A percentile compares a stretch with the other conserved stretches of the same genome.
Evolutionary conservation across 2,113 vertebrate genomes (phyloP).

Genomic region (Cheilinus undulatus): DNA sequence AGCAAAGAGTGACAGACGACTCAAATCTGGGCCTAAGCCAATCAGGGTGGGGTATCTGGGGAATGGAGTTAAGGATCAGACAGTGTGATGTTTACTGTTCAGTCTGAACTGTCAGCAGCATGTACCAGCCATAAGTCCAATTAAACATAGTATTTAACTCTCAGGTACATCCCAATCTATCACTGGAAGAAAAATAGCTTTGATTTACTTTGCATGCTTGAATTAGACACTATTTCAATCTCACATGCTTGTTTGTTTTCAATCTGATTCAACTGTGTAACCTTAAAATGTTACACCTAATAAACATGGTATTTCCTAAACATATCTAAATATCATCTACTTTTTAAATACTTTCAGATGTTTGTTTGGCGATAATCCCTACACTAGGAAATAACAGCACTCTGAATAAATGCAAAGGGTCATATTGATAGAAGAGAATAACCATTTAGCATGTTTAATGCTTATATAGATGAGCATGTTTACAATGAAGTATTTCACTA

Average conservation of each 20-base stretch:
- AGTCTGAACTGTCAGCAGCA: background rate
- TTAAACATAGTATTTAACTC: background rate
- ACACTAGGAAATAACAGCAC: background rate
- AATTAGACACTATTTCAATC: background rate
- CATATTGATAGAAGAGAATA: too few species aligned
- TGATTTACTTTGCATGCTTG: background rate
- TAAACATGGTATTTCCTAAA: background rate
- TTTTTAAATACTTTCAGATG: too few species aligned
- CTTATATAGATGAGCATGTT: too few species aligned
- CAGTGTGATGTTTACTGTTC: slow-evolving; percentile 16
- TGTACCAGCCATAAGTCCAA: background rate
- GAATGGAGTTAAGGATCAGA: slow-evolving; percentile 15
- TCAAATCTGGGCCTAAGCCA: slow-evolving; percentile 45
- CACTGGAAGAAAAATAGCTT: background rate
- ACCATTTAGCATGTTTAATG: too few species aligned
- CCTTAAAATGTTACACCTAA: too few species aligned
- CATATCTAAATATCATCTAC: background rate
- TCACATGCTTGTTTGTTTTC: too few species aligned
- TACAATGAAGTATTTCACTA: too few species aligned
- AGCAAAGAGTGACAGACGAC: slow-evolving; percentile 13
- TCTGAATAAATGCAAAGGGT: background rate
- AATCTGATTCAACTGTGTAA: too few species aligned
- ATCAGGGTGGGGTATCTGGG: slow-evolving; percentile 24
- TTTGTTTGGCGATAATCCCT: background rate
- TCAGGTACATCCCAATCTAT: too few species aligned